Evolutionary conservation across 2,888 invertebrate species (phyloP).

Genomic region (Cybosia mesomella): DNA sequence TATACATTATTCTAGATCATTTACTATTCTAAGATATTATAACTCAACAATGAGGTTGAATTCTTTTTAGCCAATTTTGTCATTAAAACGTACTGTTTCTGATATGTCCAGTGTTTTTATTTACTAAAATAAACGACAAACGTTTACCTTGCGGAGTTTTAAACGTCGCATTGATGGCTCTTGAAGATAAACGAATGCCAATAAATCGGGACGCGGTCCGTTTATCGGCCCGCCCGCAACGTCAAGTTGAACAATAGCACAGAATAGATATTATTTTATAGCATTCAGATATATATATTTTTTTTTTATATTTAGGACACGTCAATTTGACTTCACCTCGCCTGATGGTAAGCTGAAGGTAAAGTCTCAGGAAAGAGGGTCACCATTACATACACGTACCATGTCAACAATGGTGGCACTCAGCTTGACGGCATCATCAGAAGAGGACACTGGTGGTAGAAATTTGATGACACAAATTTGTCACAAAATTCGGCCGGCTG

Average conservation of each 20-base stretch:
- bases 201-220: background rate
- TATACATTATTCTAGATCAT: too few species aligned
- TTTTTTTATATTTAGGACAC: too few species aligned
- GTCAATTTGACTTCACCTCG: too few species aligned
- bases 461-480: too few species aligned
- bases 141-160: background rate
- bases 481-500: too few species aligned
- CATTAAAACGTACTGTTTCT: background rate
- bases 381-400: too few species aligned
- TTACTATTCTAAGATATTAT: too few species aligned
- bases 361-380: too few species aligned
- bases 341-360: too few species aligned
- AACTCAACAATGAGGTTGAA: background rate
- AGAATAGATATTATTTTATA: background rate
- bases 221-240: background rate
- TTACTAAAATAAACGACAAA: background rate
- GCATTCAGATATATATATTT: background rate
- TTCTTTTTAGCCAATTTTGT: background rate
- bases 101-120: background rate
- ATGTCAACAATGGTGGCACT: too few species aligned
- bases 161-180: background rate
- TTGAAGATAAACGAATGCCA: constrained; percentile 6
- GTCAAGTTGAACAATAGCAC: background rate
- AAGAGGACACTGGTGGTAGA: too few species aligned
- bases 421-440: too few species aligned